phyloP scores from a whole-genome alignment of 2,888 invertebrate genomes.

The Drosophila dives region DNA sequence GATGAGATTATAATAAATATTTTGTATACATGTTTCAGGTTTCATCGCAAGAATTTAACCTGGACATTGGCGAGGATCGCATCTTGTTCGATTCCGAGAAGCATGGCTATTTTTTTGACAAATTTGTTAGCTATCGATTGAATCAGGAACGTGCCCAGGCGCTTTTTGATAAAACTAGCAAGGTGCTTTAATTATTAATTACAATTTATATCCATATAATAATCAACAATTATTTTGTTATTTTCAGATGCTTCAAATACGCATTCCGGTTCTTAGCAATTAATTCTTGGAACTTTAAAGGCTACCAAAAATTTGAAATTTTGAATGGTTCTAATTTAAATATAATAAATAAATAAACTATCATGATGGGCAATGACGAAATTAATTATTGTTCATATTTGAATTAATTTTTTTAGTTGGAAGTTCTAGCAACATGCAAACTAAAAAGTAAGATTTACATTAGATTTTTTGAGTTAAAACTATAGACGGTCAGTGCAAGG shows the following conservation, averaged over 20 bases:
- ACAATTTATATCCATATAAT: neutral
- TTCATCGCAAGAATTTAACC: slow-evolving; percentile 87
- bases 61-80: slow-evolving; percentile 91
- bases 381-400: neutral
- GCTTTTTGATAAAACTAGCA: slow-evolving; percentile 86
- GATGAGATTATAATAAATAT: neutral
- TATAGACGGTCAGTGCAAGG: neutral
- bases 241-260: slow-evolving; percentile 83
- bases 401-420: neutral
- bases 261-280: slow-evolving; percentile 72
- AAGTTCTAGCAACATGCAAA: neutral
- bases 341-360: neutral
- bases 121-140: slow-evolving; percentile 89
- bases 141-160: slow-evolving; percentile 87
- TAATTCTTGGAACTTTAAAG: slow-evolving; percentile 9
- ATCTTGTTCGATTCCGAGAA: slow-evolving; percentile 88
- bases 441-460: neutral
- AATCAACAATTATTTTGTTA: neutral
- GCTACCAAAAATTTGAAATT: neutral
- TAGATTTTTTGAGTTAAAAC: neutral
- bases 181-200: slow-evolving; percentile 81
- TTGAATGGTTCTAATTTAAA: neutral
- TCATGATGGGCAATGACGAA: neutral
- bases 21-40: slow-evolving; percentile 83
- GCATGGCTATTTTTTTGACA: slow-evolving; percentile 88